These are phyloP conservation scores for Dolichotis patagonum DNA, from an alignment of 2,113 vertebrate species.

Conservation along the genomic window DNA sequence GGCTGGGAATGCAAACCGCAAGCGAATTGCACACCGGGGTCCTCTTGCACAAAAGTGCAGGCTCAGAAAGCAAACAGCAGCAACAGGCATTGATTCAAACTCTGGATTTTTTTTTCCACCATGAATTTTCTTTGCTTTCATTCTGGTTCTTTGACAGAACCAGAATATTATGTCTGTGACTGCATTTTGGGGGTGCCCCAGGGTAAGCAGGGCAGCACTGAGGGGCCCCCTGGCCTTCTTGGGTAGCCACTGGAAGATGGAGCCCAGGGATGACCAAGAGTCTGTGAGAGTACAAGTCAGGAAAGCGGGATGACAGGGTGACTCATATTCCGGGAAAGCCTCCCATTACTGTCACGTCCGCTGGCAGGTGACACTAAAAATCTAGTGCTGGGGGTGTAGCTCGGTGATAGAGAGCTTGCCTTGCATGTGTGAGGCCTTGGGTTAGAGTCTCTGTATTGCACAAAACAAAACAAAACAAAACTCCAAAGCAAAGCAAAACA, in stretches of 20 bases:
- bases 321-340: too few relatives aligned
- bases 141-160: neutral
- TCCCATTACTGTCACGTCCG: neutral
- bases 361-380: neutral
- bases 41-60: neutral
- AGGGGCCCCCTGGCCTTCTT: neutral
- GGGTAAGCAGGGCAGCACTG: accelerated
- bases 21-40: neutral
- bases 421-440: neutral
- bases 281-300: neutral
- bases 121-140: neutral
- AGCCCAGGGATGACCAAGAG: neutral
- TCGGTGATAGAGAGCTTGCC: neutral
- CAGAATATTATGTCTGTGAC: neutral
- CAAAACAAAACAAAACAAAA: neutral
- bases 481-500: neutral
- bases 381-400: neutral
- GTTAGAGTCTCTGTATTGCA: neutral
- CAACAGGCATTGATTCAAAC: neutral
- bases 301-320: neutral
- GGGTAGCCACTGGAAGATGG: accelerated
- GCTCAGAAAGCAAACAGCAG: neutral
- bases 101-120: neutral
- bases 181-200: neutral
- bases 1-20: neutral